Evolutionary conservation across 92 coral and sea anemone species (phyloP).

Genomic region (Pocillopora grandis): DNA sequence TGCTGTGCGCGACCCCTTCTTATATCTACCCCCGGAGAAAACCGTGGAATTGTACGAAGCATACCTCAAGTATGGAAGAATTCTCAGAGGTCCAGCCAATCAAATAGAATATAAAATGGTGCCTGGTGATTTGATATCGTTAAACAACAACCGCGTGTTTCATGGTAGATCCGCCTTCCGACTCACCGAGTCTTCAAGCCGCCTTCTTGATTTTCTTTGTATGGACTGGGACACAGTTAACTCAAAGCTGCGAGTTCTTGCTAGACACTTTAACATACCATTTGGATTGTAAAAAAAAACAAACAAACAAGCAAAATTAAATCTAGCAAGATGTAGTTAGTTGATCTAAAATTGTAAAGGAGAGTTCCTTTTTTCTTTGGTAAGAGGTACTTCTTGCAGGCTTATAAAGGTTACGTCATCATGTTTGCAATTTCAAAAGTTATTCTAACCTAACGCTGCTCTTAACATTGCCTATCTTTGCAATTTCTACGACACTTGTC

Average conservation of each 20-base stretch:
- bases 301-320: background rate
- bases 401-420: no score
- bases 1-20: constrained; percentile 61
- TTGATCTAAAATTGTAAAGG: background rate
- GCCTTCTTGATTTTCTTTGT: constrained; percentile 69
- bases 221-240: constrained; percentile 90
- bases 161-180: constrained; percentile 81
- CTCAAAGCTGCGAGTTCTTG: constrained; percentile 75
- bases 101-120: constrained; percentile 66
- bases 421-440: no score
- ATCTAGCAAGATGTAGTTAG: no score
- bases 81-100: constrained; percentile 74
- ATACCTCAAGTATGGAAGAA: constrained; percentile 56
- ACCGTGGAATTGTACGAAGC: constrained; percentile 62
- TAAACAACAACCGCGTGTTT: constrained; percentile 79
- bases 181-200: constrained; percentile 44
- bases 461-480: no score
- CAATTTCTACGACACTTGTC: no score
- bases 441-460: no score
- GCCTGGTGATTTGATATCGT: constrained; percentile 73
- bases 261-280: constrained; percentile 56
- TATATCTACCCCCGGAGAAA: constrained; percentile 54
- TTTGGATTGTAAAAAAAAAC: background rate
- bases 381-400: no score
- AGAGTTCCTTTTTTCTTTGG: background rate